A percentile compares a stretch with the other conserved stretches of the same genome.
phyloP scores from a whole-genome alignment of 1,140 invertebrate species.

The Drosophila kanapiae region DNA sequence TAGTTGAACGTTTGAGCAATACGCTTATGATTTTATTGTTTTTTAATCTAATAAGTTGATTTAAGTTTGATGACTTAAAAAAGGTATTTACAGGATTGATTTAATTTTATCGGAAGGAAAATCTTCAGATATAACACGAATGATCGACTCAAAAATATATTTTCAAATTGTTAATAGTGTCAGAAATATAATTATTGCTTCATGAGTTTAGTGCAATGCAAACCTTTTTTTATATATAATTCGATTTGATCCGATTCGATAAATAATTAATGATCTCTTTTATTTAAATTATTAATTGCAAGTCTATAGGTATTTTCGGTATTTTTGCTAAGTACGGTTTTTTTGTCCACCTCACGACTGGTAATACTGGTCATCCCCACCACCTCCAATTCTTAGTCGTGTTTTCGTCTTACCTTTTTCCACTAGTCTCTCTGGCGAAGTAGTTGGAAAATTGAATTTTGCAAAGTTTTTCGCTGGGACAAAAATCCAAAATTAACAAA shows the following conservation, averaged over 20 bases:
- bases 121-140: too few species aligned
- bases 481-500: constrained; percentile 28
- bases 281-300: not conserved
- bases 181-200: too few species aligned
- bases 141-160: too few species aligned
- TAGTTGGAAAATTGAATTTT: constrained; percentile 53
- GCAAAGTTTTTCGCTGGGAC: constrained; percentile 47
- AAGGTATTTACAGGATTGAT: too few species aligned
- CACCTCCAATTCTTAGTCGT: constrained; percentile 14
- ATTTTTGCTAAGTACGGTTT: not conserved
- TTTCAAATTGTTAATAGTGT: too few species aligned
- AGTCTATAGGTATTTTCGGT: not conserved
- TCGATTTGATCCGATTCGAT: too few species aligned
- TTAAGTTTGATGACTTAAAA: too few species aligned
- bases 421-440: constrained; percentile 59
- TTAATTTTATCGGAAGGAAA: too few species aligned
- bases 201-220: too few species aligned
- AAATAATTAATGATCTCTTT: too few species aligned
- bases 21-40: not conserved
- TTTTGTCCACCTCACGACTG: not conserved
- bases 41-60: too few species aligned
- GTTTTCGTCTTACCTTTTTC: constrained; percentile 30
- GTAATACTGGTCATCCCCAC: constrained; percentile 10
- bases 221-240: too few species aligned
- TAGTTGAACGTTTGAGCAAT: not conserved